These are phyloP conservation scores for Shinisaurus crocodilurus DNA, from an alignment of 2,113 vertebrate species.

Conservation along the genomic window DNA sequence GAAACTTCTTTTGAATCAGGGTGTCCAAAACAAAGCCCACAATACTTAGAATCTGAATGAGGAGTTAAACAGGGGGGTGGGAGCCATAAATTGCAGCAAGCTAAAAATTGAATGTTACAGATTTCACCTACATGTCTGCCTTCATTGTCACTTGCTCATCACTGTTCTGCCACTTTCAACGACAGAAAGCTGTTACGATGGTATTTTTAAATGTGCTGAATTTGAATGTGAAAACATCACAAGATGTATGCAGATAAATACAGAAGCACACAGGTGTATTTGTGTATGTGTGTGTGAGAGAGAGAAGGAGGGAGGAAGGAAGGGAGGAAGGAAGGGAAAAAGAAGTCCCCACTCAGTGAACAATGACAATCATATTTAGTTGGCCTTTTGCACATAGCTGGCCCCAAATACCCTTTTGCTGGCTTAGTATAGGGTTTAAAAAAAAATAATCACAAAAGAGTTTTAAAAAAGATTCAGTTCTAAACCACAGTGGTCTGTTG, in stretches of 20 bases:
- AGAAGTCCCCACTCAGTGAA: not conserved
- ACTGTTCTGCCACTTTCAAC: not conserved
- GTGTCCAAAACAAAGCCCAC: not conserved
- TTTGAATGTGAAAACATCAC: not conserved
- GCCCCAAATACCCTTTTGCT: not conserved
- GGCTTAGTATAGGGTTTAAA: not conserved
- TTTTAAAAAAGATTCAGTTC: rapidly evolving
- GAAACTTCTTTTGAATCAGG: not conserved
- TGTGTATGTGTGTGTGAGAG: too few relatives aligned
- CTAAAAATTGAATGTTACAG: rapidly evolving
- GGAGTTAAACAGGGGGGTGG: not conserved
- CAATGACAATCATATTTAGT: not conserved
- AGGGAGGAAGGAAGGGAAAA: not conserved
- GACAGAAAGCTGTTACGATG: not conserved
- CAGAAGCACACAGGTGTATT: not conserved
- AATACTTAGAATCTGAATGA: not conserved
- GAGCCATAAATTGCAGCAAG: not conserved
- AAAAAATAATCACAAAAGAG: not conserved
- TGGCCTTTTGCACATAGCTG: rapidly evolving
- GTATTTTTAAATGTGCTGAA: not conserved
- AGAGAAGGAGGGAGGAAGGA: not conserved
- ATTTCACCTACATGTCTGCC: not conserved
- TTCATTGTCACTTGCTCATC: not conserved
- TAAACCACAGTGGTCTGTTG: not conserved
- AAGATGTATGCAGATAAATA: not conserved